Evolutionary conservation across 2,888 invertebrate genomes (phyloP), one percentile per base, ranked within the genome.

Genomic region (Elegia similella): DNA sequence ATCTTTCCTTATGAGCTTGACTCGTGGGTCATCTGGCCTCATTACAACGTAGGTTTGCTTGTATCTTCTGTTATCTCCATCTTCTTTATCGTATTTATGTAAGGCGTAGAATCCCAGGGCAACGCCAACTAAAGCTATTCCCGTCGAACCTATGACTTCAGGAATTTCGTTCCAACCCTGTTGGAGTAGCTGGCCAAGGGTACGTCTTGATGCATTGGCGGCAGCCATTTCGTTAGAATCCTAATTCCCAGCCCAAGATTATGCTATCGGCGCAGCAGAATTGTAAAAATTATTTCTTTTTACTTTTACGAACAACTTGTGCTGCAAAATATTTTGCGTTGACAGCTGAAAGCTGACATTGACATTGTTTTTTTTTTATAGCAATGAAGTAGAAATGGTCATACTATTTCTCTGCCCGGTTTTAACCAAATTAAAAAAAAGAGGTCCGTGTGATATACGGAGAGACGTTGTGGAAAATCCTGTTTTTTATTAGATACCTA

Each of bases 111-210:
- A 72, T 15, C 88, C 90, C 60, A 94, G 64, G 7, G 80, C 92
- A 3, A 94, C 52, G 30, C 95, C 95, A 42, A 92, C 71, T 0
- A 95, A 0, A 0, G 91, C 95, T 64, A 95, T 65, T 12, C 92
- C 92, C 2, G 93, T 82, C 23, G 94, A 89, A 30, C 92, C 94
- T 44, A 96, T 80, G 52, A 96, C 83, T 81, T 95, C 96, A 3
- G 96, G 96, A 60, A 95, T 94, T 84, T 95, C 95, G 72, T 92
- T 84, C 94, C 95, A 91, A 48, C 88, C 90, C 57, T 90, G 90
- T 63, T 79, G 76, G 1, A 89, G 56, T 30, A 91, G 66, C 62
- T 91, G 90, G 7, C 83, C 78, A 7, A 90, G 48, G 10, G 84
- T 73, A 38, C 84, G 75, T 65, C 88, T 78, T 30, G 86, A 69